These are phyloP conservation scores for Heliconius himera DNA, from an alignment of 1,140 invertebrate genomes.

Conservation along the genomic window DNA sequence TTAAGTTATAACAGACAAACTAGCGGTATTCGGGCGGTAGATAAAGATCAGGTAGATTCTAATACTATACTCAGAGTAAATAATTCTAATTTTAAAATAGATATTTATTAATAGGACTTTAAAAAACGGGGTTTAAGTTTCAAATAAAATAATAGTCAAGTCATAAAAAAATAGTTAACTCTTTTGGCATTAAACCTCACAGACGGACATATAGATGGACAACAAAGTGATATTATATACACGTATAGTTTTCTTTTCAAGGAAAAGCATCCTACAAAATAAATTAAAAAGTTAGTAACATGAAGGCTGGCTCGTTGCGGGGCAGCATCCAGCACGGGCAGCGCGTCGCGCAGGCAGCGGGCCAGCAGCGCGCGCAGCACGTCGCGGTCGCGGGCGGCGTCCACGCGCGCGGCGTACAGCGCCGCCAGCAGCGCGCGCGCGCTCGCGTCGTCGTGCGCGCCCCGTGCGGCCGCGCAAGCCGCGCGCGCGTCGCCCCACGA, in stretches of 20 bases:
- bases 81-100: too few relatives aligned
- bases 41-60: too few relatives aligned
- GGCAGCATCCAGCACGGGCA: slow-evolving; percentile 36
- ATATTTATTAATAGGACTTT: too few relatives aligned
- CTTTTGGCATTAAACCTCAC: too few relatives aligned
- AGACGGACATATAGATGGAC: too few relatives aligned
- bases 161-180: too few relatives aligned
- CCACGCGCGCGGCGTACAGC: slow-evolving; percentile 47
- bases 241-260: background rate
- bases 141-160: too few relatives aligned
- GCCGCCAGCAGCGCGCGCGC: slow-evolving; percentile 47
- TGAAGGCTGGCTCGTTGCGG: slow-evolving; percentile 22
- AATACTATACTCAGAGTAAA: too few relatives aligned
- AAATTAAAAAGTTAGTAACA: background rate
- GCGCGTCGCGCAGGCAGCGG: slow-evolving; percentile 32
- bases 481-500: slow-evolving; percentile 64
- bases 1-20: too few relatives aligned
- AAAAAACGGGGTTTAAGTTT: too few relatives aligned
- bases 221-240: too few relatives aligned
- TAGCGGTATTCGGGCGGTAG: too few relatives aligned
- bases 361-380: slow-evolving; percentile 43
- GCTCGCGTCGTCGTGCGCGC: slow-evolving; percentile 32
- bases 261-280: background rate
- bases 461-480: slow-evolving; percentile 31
- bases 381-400: slow-evolving; percentile 39